Evolutionary conservation across 1,140 invertebrate genomes (phyloP).

Genomic region (Hesperophylax magnus): DNA sequence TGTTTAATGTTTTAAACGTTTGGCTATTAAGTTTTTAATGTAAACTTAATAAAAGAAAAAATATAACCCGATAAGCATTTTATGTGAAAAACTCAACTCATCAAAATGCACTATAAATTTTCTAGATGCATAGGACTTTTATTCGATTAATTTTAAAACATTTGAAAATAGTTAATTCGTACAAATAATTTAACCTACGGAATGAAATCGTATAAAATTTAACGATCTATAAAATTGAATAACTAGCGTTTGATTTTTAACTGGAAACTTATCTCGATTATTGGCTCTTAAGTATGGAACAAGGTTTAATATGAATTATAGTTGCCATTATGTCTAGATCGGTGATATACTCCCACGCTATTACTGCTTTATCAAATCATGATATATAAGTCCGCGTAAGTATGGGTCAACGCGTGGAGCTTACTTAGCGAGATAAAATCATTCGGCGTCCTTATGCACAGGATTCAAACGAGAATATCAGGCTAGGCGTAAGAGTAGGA

Average conservation of each 20-base stretch:
- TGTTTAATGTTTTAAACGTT: no score
- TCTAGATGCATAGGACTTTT: neutral
- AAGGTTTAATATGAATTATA: constrained; percentile 16
- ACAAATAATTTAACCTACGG: neutral
- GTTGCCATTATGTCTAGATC: constrained; percentile 20
- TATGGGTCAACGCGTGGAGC: constrained; percentile 8
- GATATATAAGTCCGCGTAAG: constrained; percentile 6
- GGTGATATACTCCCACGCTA: constrained; percentile 13
- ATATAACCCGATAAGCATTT: neutral
- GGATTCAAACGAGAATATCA: constrained; percentile 13
- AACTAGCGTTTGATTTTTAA: neutral
- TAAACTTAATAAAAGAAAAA: constrained; percentile 1
- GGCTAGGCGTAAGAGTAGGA: neutral
- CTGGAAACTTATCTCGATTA: constrained; percentile 5
- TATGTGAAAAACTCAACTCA: neutral
- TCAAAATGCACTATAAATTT: constrained; percentile 15
- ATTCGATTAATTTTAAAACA: constrained; percentile 10
- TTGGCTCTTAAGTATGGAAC: neutral
- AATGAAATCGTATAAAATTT: constrained; percentile 9
- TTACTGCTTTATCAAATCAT: constrained; percentile 15
- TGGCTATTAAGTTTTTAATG: no score
- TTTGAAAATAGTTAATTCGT: neutral
- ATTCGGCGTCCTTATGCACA: neutral
- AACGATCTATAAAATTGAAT: constrained; percentile 19
- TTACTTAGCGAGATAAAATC: constrained; percentile 18